Percentiles rank a stretch among this genome's conserved stretches.
phyloP scores from a whole-genome alignment of 2,797 vertebrate species.

The Anguilla obscura region DNA sequence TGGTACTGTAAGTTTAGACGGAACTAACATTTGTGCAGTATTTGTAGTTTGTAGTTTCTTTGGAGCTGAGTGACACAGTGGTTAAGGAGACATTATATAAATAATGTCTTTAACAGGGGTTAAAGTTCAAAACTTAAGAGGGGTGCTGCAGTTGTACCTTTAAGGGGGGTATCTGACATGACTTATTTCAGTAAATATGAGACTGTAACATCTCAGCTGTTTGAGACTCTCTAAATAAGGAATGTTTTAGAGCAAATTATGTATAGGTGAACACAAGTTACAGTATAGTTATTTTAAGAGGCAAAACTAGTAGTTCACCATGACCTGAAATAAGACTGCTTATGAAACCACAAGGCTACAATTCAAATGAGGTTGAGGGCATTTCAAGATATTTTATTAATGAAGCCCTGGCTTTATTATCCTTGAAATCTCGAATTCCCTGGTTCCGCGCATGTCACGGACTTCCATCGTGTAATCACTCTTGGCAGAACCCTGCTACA shows the following conservation, averaged over 20 bases:
- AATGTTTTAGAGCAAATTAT: background rate
- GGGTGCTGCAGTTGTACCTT: background rate
- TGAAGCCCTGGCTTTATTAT: conserved; percentile 61
- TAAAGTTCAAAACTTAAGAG: background rate
- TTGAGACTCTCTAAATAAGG: background rate
- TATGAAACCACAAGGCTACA: conserved; percentile 11
- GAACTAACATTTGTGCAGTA: background rate
- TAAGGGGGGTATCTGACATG: background rate
- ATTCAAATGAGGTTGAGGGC: conserved; percentile 50
- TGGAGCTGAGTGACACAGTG: background rate
- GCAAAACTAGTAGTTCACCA: conserved; percentile 31
- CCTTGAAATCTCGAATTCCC: conserved; percentile 49
- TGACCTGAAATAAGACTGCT: conserved; percentile 55
- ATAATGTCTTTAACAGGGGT: background rate
- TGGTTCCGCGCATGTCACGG: conserved; percentile 42
- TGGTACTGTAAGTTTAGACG: background rate
- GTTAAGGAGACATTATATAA: background rate
- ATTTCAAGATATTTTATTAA: conserved; percentile 65
- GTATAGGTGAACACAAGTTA: background rate
- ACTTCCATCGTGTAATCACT: conserved; percentile 49
- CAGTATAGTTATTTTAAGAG: conserved; percentile 47
- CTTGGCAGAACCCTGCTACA: conserved; percentile 38
- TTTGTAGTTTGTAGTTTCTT: background rate
- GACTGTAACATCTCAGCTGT: background rate
- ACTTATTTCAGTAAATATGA: background rate